Evolutionary conservation across 2,797 vertebrate genomes (phyloP), one percentile per base, ranked within the genome.

Genomic region (Crocodylus rhombifer): DNA sequence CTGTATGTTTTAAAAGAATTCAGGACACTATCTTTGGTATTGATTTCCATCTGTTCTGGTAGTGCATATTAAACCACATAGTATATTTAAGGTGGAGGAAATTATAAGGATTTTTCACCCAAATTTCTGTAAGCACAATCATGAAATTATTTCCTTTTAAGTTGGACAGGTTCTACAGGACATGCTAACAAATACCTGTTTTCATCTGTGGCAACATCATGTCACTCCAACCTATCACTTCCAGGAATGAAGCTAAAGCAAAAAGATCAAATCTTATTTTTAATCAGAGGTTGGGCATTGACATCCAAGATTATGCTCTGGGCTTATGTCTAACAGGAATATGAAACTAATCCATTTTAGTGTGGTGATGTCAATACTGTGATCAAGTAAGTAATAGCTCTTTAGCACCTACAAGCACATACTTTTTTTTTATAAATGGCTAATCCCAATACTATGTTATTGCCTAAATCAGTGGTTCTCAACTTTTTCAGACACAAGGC

Each of bases 101-200:
- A 14, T 28, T 86, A 87, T 91, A 93, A 42, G 14, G 11, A 17
- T 74, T 3, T 78, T 93, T 92, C 61, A 58, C 28, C 69, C 63
- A 84, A 15, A 55, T 87, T 93, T 92, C 77, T 91, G 28, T 85
- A 83, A 86, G 92, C 89, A 88, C 65, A 88, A 80, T 14, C 16
- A 75, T 82, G 57, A 62, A 85, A 93, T 88, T 2, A 80, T 60
- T 95, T 91, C 21, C 78, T 62, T 67, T 58, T 81, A 56, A 81
- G 14, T 87, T 57, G 17, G 94, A 58, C 23, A 7, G 82, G 55
- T 74, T 56, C 17, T 13, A 65, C 55, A 80, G 69, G 60, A 80
- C 33, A 65, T 84, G 42, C 17, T n/a, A 91, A 85, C 33, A 67
- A 86, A 82, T n/a, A 14, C 25, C 69, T 84, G 62, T 84, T 42